Percentiles rank a stretch among this genome's conserved stretches.
Conservation (phyloP, 1,140 invertebrate genomes). For the Daktulosphaira vitifoliae region DNA sequence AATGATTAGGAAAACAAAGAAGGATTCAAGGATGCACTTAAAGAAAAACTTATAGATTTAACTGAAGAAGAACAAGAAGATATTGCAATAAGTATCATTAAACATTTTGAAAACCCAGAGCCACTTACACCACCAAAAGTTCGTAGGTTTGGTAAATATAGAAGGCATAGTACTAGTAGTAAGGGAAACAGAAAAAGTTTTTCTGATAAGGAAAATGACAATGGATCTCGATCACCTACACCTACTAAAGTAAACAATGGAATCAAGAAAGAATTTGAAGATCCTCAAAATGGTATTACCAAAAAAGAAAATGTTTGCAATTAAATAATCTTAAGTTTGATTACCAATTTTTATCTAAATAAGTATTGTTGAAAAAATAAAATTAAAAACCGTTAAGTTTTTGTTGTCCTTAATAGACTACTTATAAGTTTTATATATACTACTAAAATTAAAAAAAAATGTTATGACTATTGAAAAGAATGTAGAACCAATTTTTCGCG, state of each 20-base stretch:
- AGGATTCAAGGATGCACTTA: constrained; percentile 29
- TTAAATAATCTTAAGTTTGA: constrained; percentile 12
- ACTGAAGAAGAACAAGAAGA: constrained; percentile 29
- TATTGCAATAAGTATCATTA: constrained; percentile 16
- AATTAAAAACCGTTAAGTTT: constrained; percentile 20
- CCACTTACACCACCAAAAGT: not conserved
- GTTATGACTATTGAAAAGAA: not conserved
- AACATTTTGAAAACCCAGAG: constrained; percentile 34
- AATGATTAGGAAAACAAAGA: constrained; percentile 22
- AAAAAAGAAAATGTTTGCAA: constrained; percentile 25
- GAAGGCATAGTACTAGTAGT: not conserved
- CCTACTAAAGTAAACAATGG: not conserved
- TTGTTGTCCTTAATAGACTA: constrained; percentile 30
- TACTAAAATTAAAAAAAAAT: constrained; percentile 1
- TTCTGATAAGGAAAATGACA: constrained; percentile 9
- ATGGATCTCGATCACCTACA: not conserved
- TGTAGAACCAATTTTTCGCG: constrained; percentile 8
- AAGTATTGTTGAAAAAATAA: constrained; percentile 25
- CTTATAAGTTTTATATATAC: constrained; percentile 28
- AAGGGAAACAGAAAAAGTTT: constrained; percentile 13
- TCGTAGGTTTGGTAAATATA: constrained; percentile 6
- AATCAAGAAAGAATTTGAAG: not conserved
- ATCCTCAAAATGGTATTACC: not conserved
- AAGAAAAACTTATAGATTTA: constrained; percentile 23
- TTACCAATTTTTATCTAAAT: constrained; percentile 25